These are phyloP conservation scores for Pelosia muscerda DNA, from an alignment of 2,888 invertebrate genomes.

Conservation along the genomic window DNA sequence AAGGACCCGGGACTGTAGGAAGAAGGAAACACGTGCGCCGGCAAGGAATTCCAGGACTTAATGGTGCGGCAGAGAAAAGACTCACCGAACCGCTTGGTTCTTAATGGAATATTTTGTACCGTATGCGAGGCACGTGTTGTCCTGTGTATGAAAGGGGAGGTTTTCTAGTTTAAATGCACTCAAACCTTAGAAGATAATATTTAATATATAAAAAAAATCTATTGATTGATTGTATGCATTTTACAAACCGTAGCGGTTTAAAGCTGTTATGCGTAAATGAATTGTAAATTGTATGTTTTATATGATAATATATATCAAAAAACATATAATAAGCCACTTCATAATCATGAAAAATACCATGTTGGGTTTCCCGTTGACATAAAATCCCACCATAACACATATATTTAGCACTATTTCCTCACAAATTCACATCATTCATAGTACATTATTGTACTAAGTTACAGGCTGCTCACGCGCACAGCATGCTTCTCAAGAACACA, in stretches of 20 bases:
- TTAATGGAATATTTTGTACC: no score
- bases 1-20: no score
- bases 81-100: no score
- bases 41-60: no score
- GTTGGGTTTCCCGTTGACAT: neutral
- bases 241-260: neutral
- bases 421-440: constrained; percentile 4
- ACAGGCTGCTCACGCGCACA: constrained; percentile 14
- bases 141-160: no score
- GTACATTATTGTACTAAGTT: constrained; percentile 1
- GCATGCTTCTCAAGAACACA: constrained; percentile 23
- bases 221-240: neutral
- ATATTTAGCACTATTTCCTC: constrained; percentile 9
- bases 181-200: no score
- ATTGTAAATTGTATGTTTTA: neutral
- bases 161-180: no score
- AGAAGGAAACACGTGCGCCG: no score
- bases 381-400: neutral
- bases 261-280: neutral
- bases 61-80: no score
- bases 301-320: neutral
- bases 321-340: neutral
- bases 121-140: no score
- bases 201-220: no score
- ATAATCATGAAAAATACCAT: constrained; percentile 2